Evolutionary conservation across 1,140 invertebrate species (phyloP).

Genomic region (Habropoda laboriosa): DNA sequence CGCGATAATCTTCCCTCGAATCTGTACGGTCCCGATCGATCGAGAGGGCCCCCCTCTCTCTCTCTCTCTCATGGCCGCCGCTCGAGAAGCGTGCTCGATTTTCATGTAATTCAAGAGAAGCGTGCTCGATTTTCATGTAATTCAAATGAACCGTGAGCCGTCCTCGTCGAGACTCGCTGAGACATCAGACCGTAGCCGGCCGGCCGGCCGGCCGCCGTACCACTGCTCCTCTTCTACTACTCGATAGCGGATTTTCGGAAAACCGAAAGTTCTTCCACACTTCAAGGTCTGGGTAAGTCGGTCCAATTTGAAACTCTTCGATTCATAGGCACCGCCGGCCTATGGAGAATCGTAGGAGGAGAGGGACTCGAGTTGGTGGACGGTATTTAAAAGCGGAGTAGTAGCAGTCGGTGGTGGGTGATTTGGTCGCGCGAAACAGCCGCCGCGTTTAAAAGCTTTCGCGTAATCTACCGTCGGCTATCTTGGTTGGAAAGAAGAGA

Average conservation of each 20-base stretch:
- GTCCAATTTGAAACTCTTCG: not conserved
- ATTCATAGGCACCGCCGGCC: too few relatives aligned
- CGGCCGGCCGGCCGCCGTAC: too few relatives aligned
- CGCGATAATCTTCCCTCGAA: conserved; percentile 69
- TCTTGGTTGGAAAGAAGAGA: not conserved
- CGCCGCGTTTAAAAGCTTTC: not conserved
- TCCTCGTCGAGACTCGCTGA: conserved; percentile 12
- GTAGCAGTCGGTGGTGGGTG: not conserved
- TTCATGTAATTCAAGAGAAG: conserved; percentile 69
- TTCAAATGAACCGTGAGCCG: conserved; percentile 60
- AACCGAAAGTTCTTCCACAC: not conserved
- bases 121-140: conserved; percentile 66
- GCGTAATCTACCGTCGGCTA: not conserved
- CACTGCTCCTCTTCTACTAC: too few relatives aligned
- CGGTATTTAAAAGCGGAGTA: too few relatives aligned
- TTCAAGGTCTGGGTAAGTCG: conserved; percentile 37
- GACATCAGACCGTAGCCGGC: conserved; percentile 15
- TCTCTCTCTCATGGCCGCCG: too few relatives aligned
- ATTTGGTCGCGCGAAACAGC: not conserved
- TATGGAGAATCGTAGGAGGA: too few relatives aligned
- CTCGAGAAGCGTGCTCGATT: conserved; percentile 56
- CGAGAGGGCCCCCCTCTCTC: conserved; percentile 58
- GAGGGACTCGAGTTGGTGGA: not conserved
- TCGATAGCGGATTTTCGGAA: not conserved
- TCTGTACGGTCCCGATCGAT: conserved; percentile 63